Percentiles rank a stretch among this genome's conserved stretches.
Conservation (phyloP, 2,797 vertebrate genomes). For the Bradypodion pumilum region DNA sequence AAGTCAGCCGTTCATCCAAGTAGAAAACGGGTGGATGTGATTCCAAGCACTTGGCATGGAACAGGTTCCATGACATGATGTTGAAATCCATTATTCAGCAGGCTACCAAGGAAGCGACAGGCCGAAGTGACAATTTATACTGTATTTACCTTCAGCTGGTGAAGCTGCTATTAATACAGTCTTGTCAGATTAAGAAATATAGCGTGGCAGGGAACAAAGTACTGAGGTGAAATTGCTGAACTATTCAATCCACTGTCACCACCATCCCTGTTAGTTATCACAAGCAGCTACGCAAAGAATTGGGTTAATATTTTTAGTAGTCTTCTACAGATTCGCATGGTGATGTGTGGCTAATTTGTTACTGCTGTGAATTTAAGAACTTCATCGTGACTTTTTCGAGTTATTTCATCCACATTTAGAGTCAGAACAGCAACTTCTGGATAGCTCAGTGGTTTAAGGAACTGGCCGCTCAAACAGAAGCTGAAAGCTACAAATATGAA, state of each 20-base stretch:
- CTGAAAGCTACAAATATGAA: too few relatives aligned
- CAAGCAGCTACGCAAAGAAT: neutral
- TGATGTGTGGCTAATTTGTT: neutral
- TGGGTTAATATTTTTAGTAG: neutral
- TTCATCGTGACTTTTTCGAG: neutral
- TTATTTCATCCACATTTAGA: too few relatives aligned
- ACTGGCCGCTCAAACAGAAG: too few relatives aligned
- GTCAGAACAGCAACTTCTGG: too few relatives aligned
- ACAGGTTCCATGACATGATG: constrained; percentile 24
- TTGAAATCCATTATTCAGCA: constrained; percentile 60
- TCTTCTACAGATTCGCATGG: neutral
- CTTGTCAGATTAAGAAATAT: constrained; percentile 31
- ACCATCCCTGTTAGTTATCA: neutral
- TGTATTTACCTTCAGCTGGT: constrained; percentile 37
- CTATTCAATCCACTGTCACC: neutral
- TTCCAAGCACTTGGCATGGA: constrained; percentile 14
- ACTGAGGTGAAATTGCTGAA: constrained; percentile 22
- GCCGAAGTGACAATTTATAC: constrained; percentile 39
- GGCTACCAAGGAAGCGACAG: neutral
- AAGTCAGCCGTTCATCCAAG: neutral
- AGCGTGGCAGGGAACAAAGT: neutral
- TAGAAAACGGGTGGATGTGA: neutral
- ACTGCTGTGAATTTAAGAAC: neutral
- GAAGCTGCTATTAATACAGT: constrained; percentile 17
- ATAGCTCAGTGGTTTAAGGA: too few relatives aligned